Base-by-base conservation (phyloP, 2,888 invertebrate genomes). In the Ennomos quercinarius region DNA sequence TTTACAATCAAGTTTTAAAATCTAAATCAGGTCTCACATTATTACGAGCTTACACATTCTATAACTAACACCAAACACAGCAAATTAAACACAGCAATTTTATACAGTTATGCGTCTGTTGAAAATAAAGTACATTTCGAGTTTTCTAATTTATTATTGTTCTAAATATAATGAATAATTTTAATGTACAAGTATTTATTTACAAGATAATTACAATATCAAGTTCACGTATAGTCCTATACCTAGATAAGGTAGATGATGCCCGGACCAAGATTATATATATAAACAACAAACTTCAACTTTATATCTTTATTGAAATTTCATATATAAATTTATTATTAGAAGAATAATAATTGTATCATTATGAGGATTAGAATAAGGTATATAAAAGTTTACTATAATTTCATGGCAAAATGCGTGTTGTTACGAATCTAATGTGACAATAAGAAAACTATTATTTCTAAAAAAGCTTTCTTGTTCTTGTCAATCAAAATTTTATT, bases 51-150 rank as follows among this genome's bases (percentile, higher is more conserved):
- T 57, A 63, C 27, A 64, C 64, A 66, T 51, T 67, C 70, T 84
- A 84, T 55, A 61, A 64, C 84, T 88, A 89, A 91, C 90, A 91
- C 73, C 90, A 87, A 91, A 91, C 89, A 89, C 83, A 56, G 88
- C 90, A 91, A 90, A 83, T 69, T 46, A 89, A 83, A 60, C 63
- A 71, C 67, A 84, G 85, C 86, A 63, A 71, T 84, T 78, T 84
- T 13, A 64, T 87, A 89, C 87, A 89, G 78, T 75, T 76, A 83
- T 73, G 88, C 87, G 41, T 73, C 53, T 68, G 70, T 65, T 63
- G 48, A 52, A 73, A 64, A 63, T 64, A 71, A 62, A 51, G 59
- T 56, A 56, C 13, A 40, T 9, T 63, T 42, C 51, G 46, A 38
- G 42, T 45, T 48, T 57, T 61, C 56, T 47, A 47, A 47, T 50